Evolutionary conservation across 1,140 invertebrate species (phyloP).

Genomic region (Colletes latitarsis): DNA sequence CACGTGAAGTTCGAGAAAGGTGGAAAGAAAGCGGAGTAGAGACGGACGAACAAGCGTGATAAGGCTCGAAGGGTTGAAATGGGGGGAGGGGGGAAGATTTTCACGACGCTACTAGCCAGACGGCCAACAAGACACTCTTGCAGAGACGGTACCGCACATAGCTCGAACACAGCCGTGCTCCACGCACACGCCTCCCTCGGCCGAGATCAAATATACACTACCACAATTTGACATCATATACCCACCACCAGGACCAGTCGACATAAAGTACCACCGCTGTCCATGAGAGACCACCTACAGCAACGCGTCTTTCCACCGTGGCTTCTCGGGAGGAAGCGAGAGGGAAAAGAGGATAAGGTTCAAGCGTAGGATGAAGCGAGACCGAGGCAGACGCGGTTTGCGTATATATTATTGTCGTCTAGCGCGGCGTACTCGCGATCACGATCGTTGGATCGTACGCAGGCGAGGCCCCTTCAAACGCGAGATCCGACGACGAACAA

Average conservation of each 20-base stretch:
- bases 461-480: slow-evolving; percentile 27
- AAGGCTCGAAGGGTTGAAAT: slow-evolving; percentile 23
- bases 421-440: slow-evolving; percentile 14
- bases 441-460: slow-evolving; percentile 19
- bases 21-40: slow-evolving; percentile 19
- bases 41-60: slow-evolving; percentile 37
- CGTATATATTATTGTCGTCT: slow-evolving; percentile 10
- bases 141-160: slow-evolving; percentile 48
- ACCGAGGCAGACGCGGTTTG: slow-evolving; percentile 19
- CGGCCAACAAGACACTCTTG: slow-evolving; percentile 69
- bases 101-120: slow-evolving; percentile 58
- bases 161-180: background rate
- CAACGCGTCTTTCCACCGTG: slow-evolving; percentile 40
- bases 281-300: slow-evolving; percentile 47
- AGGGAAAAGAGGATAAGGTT: slow-evolving; percentile 21
- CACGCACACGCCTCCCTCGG: slow-evolving; percentile 8
- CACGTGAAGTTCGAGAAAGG: slow-evolving; percentile 40
- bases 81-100: slow-evolving; percentile 34
- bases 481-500: slow-evolving; percentile 19
- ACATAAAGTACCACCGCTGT: slow-evolving; percentile 46
- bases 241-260: slow-evolving; percentile 30
- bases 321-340: background rate
- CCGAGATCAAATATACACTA: slow-evolving; percentile 45
- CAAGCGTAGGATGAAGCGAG: slow-evolving; percentile 16
- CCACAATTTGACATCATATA: slow-evolving; percentile 48